A percentile compares a stretch with the other conserved stretches of the same genome.
These are phyloP conservation scores for Lasioglossum albipes DNA, from an alignment of 1,140 invertebrate species.

Conservation along the genomic window DNA sequence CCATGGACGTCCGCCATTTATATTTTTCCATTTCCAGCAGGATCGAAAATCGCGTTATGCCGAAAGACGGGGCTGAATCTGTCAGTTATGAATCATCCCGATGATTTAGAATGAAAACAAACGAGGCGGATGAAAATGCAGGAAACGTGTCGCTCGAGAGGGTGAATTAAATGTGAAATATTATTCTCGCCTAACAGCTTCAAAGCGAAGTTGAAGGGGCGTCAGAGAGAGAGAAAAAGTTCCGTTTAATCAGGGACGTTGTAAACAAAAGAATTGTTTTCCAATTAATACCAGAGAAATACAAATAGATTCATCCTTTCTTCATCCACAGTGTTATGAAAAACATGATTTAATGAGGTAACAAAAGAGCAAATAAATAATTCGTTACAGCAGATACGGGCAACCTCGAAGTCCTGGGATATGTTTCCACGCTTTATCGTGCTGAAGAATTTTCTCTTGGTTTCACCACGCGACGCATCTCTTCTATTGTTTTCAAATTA, in stretches of 20 bases:
- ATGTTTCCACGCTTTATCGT: too few relatives aligned
- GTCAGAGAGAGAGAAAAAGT: neutral
- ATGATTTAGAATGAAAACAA: slow-evolving; percentile 23
- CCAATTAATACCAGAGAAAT: neutral
- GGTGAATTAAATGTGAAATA: neutral
- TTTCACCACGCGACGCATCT: too few relatives aligned
- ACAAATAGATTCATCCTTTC: too few relatives aligned
- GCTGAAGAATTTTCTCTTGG: neutral
- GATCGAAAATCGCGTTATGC: neutral
- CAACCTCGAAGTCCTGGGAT: too few relatives aligned
- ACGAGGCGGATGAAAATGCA: neutral
- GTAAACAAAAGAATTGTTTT: neutral
- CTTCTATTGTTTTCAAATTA: neutral
- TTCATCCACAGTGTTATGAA: too few relatives aligned
- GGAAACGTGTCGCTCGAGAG: slow-evolving; percentile 4
- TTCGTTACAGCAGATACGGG: too few relatives aligned
- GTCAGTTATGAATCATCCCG: neutral
- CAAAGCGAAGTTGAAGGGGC: neutral
- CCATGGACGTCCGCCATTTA: too few relatives aligned
- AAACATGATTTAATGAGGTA: too few relatives aligned
- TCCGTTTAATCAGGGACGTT: neutral
- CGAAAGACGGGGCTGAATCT: neutral
- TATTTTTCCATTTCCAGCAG: neutral
- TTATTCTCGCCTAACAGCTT: neutral
- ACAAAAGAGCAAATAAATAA: too few relatives aligned